These are phyloP conservation scores for Sericinus montela DNA, from an alignment of 2,888 invertebrate genomes.

Conservation along the genomic window DNA sequence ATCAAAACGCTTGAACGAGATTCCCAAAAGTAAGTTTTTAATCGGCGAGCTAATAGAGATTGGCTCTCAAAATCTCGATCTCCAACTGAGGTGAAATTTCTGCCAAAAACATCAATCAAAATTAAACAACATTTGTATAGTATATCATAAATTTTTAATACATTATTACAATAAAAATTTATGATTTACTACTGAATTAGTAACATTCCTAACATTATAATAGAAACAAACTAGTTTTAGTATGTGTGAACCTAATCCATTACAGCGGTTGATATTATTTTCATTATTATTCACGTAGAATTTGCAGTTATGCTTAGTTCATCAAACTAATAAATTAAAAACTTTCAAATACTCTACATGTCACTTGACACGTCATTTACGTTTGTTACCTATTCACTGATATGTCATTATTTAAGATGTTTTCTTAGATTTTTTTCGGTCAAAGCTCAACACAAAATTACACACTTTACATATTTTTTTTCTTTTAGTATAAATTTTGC, in stretches of 20 bases:
- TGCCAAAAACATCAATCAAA: no score
- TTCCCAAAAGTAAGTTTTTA: no score
- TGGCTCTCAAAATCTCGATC: no score
- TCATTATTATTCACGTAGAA: slow-evolving; percentile 55
- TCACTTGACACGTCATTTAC: slow-evolving; percentile 42
- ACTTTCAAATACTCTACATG: slow-evolving; percentile 58
- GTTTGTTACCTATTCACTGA: slow-evolving; percentile 32
- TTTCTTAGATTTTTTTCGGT: slow-evolving; percentile 49
- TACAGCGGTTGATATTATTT: slow-evolving; percentile 38
- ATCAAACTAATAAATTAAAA: slow-evolving; percentile 64
- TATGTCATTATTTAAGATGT: slow-evolving; percentile 59
- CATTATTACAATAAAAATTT: no score
- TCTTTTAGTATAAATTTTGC: background rate
- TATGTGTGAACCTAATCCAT: slow-evolving; percentile 60
- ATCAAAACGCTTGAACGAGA: no score
- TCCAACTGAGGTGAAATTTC: no score
- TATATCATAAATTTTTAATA: no score
- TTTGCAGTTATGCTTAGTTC: slow-evolving; percentile 70
- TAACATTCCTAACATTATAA: background rate
- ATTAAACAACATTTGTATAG: no score
- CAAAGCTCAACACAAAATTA: slow-evolving; percentile 21
- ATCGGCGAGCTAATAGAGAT: no score
- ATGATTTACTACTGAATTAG: no score
- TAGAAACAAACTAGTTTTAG: slow-evolving; percentile 29
- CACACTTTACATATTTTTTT: slow-evolving; percentile 15